These are phyloP conservation scores for Heliothis subflexa DNA, from an alignment of 1,140 invertebrate genomes.

Conservation along the genomic window DNA sequence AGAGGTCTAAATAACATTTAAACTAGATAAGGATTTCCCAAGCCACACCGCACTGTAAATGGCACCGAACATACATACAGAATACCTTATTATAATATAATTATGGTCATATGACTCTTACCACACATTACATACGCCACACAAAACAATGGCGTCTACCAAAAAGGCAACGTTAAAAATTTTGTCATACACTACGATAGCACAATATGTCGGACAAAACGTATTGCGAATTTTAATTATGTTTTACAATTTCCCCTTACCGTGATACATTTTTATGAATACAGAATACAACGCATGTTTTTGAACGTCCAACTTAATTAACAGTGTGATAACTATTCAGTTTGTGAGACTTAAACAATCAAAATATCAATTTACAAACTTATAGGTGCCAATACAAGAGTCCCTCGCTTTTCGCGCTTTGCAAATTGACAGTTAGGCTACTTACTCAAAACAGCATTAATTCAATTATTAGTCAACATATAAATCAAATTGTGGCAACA, in stretches of 20 bases:
- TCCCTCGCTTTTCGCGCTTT: too few relatives aligned
- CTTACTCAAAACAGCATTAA: too few relatives aligned
- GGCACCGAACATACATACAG: conserved; percentile 1
- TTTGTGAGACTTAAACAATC: too few relatives aligned
- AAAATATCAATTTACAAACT: too few relatives aligned
- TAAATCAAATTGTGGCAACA: too few relatives aligned
- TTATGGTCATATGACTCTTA: conserved; percentile 28
- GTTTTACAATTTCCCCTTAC: conserved; percentile 10
- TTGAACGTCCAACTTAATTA: background rate
- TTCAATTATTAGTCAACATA: too few relatives aligned
- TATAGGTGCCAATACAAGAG: too few relatives aligned
- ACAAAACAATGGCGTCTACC: conserved; percentile 5
- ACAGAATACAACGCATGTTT: background rate
- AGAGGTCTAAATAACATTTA: background rate
- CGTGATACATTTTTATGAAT: conserved; percentile 3
- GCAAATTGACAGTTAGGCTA: too few relatives aligned
- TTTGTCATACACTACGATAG: conserved; percentile 28
- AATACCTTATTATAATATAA: conserved; percentile 21
- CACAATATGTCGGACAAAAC: conserved; percentile 15
- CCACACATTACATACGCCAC: conserved; percentile 10
- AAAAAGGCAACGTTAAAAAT: conserved; percentile 26
- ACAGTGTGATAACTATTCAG: background rate
- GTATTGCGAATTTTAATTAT: conserved; percentile 36
- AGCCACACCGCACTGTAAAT: background rate
- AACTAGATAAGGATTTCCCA: conserved; percentile 12